phyloP scores from a whole-genome alignment of 2,113 vertebrate genomes.

The Urocitellus parryii region DNA sequence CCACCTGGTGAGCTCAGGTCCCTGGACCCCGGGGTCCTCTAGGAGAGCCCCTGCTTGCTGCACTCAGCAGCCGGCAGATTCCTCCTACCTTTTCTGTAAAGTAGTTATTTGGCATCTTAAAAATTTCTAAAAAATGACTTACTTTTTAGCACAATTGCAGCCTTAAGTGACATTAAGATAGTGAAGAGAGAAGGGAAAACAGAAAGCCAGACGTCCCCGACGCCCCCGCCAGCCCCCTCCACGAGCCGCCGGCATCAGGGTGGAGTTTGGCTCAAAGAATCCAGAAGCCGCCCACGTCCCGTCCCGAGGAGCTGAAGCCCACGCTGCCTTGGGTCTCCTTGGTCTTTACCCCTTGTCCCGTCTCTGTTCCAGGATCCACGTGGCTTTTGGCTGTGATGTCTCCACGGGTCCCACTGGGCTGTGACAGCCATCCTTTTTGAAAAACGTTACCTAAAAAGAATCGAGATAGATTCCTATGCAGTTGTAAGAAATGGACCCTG shows the following conservation, averaged over 20 bases:
- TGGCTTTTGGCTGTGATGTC: neutral
- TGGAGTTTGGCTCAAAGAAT: fast-evolving
- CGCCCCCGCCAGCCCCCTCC: neutral
- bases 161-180: too few relatives aligned
- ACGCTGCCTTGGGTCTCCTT: neutral
- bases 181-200: neutral
- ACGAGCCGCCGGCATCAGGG: fast-evolving
- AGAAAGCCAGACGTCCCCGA: neutral
- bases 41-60: too few relatives aligned
- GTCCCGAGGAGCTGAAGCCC: neutral
- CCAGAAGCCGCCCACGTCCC: fast-evolving
- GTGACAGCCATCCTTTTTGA: too few relatives aligned
- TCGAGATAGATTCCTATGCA: neutral
- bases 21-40: neutral
- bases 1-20: neutral
- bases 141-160: too few relatives aligned
- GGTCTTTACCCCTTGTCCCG: neutral
- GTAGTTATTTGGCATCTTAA: too few relatives aligned
- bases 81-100: too few relatives aligned
- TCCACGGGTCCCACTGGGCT: neutral
- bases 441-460: neutral
- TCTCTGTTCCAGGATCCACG: neutral
- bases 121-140: too few relatives aligned
- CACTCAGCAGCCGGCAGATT: too few relatives aligned
- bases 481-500: neutral